Base-by-base conservation (phyloP, 2,113 vertebrate genomes). In the Nasalis larvatus region DNA sequence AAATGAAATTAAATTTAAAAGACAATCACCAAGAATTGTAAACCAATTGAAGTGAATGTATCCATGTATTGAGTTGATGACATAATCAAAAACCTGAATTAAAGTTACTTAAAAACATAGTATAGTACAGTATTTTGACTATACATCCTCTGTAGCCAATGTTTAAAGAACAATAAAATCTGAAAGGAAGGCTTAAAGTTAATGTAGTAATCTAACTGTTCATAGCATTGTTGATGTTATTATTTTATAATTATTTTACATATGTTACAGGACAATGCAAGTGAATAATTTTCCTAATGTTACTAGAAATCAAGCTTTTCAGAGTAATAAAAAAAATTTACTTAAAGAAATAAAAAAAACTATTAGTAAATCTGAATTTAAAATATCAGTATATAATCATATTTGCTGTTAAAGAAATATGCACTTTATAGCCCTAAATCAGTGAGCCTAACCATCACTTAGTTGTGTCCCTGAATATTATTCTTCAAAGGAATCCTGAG, bases 231-330 rank as follows among this genome's bases (percentile, higher is more conserved):
- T 11, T n/a, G 20, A 42, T 37, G 32, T 2, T 49, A 74, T 47
- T 49, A 95, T 89, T 92, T 82, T n/a, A 1, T 52, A 91, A 91
- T 94, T 66, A 83, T 81, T 89, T 81, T 86, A 35, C 82, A 10
- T 68, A 20, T 42, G 16, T 35, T 85, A 3, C 66, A 89, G 7
- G 30, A 45, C 32, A 95, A 77, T 49, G 35, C 18, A 85, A 84
- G 20, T 58, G 76, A 80, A 12, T 74, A 80, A 52, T 68, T 76
- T 88, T 54, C 4, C 54, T 84, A 52, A 80, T 35, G 16, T 76
- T 93, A 88, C 21, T n/a, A 68, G 21, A 63, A 91, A 68, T 69
- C 37, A 77, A 80, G 14, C 27, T 69, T 74, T 97, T 60, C n/a
- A 81, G 12, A 80, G 3, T 93, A 89, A 49, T 45, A 63, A 5